Percentiles rank a stretch among this genome's conserved stretches.
Conservation (phyloP, 2,113 vertebrate species). For the Mola mola region DNA sequence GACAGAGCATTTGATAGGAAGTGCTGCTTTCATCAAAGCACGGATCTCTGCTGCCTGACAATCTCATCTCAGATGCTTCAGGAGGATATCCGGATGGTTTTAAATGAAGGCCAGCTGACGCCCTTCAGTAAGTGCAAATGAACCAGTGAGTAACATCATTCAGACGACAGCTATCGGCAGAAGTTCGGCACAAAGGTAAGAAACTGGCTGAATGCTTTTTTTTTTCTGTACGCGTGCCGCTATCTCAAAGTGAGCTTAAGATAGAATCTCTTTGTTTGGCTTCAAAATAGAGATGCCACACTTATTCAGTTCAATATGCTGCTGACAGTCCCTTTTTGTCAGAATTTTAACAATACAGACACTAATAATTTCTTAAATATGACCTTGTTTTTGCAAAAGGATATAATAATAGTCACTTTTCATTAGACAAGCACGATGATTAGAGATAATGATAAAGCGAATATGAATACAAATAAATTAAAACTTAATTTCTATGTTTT, state of each 20-base stretch:
- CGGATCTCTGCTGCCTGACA: conserved; percentile 61
- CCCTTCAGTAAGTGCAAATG: conserved; percentile 41
- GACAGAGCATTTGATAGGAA: conserved; percentile 63
- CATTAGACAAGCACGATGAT: too few relatives aligned
- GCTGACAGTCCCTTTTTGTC: too few relatives aligned
- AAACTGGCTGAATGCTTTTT: conserved; percentile 15
- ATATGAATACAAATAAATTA: too few relatives aligned
- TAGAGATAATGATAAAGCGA: too few relatives aligned
- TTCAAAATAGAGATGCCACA: too few relatives aligned
- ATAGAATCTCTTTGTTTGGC: background rate
- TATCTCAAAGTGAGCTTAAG: background rate
- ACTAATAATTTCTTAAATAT: too few relatives aligned
- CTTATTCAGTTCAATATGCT: too few relatives aligned
- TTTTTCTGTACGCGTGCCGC: background rate
- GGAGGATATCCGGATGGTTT: conserved; percentile 62
- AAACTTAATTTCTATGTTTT: too few relatives aligned
- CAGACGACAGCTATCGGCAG: conserved; percentile 19
- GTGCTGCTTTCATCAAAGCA: conserved; percentile 68
- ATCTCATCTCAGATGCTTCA: conserved; percentile 55
- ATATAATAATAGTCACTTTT: too few relatives aligned
- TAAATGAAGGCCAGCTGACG: conserved; percentile 65
- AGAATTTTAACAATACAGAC: too few relatives aligned
- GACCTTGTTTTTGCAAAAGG: too few relatives aligned
- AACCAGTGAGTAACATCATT: conserved; percentile 24
- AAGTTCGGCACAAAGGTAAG: background rate